A percentile compares a stretch with the other conserved stretches of the same genome.
Evolutionary conservation across 2,888 invertebrate species (phyloP).

Genomic region (Cerastis rubricosa): DNA sequence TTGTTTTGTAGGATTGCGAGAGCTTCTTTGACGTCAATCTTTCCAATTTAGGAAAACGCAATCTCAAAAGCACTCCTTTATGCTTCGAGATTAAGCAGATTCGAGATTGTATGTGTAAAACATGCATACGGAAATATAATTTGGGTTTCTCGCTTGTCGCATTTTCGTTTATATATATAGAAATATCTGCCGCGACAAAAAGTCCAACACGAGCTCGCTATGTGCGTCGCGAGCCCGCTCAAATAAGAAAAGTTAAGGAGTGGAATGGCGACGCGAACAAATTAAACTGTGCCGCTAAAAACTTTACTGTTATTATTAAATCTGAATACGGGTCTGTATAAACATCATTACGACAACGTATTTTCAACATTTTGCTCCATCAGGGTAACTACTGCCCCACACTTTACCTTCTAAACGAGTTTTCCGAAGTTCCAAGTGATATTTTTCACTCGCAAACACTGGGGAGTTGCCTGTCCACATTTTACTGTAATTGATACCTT

Average conservation of each 20-base stretch:
- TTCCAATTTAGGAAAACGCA: constrained; percentile 22
- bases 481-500: constrained; percentile 1
- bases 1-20: constrained; percentile 37
- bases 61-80: constrained; percentile 19
- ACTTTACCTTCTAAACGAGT: constrained; percentile 26
- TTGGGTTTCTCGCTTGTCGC: constrained; percentile 54
- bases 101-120: constrained; percentile 31
- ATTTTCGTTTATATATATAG: constrained; percentile 55
- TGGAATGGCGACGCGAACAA: constrained; percentile 45
- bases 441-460: constrained; percentile 27
- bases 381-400: constrained; percentile 25
- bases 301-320: constrained; percentile 56
- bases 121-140: constrained; percentile 51
- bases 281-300: constrained; percentile 46
- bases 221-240: constrained; percentile 41
- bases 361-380: constrained; percentile 13
- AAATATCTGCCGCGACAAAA: constrained; percentile 48
- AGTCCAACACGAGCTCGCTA: constrained; percentile 41
- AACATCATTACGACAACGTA: constrained; percentile 18
- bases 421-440: constrained; percentile 28
- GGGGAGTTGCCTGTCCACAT: background rate
- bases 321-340: constrained; percentile 40
- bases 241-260: constrained; percentile 63
- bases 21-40: constrained; percentile 27
- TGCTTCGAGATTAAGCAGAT: constrained; percentile 33